Evolutionary conservation across 2,888 invertebrate species (phyloP), one percentile per base, ranked within the genome.

Genomic region (Azorinus chamasolen): DNA sequence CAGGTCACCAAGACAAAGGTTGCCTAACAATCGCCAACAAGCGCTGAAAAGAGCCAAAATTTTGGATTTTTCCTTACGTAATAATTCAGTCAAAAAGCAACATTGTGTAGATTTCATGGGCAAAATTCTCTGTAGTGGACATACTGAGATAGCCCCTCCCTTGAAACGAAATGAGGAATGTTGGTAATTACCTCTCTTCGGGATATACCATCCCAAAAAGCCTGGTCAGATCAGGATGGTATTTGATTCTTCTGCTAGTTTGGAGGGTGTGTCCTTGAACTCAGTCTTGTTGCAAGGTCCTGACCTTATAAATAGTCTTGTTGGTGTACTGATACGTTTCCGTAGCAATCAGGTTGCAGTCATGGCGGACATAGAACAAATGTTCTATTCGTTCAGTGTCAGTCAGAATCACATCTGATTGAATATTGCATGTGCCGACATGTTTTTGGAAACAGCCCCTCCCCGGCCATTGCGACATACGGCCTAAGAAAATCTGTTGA

Each of bases 131-230:
- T 58, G 62, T 0, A 69, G 45, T 18, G 63, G 59, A 10, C 81
- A 79, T 64, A 81, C 80, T n/a, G 79, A 83, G 46, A 22, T 68
- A 10, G 77, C 76, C 0, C 71, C 78, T 5, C 63, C 64, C 0
- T 22, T 81, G 1, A 10, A 50, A 12, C 16, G 37, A 6, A 58
- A 62, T 20, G 75, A 81, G 45, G 69, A 83, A 53, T 71, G 73
- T 41, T 83, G 81, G 82, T 83, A 73, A 41, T 39, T 83, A 12
- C 83, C 82, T 4, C 59, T 75, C 24, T 81, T 83, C 46, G 79
- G 77, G 1, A 62, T 79, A 1, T 75, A 74, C 20, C 71, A 75
- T 41, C 75, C 71, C 0, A 48, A 59, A 24, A 66, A 75, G 54
- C 82, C 81, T 4, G 41, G 66, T 22, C 20, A 82, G 22, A 68